A percentile compares a stretch with the other conserved stretches of the same genome.
These are phyloP conservation scores for Limnothrissa miodon DNA, from an alignment of 2,113 vertebrate species.

Conservation along the genomic window DNA sequence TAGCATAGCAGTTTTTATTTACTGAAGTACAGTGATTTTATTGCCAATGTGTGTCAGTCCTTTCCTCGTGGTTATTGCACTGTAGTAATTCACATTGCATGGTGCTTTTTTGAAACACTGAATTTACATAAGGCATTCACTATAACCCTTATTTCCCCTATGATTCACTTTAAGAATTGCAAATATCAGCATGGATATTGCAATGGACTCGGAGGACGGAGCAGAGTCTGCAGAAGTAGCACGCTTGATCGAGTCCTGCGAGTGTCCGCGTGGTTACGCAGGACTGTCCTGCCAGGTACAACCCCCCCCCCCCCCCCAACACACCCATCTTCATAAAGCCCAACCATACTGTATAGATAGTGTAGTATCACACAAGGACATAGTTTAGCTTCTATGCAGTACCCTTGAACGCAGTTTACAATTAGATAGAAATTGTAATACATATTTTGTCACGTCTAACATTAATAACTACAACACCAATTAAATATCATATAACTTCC, in stretches of 20 bases:
- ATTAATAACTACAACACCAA: no score
- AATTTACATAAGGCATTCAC: background rate
- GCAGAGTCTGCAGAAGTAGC: conserved; percentile 57
- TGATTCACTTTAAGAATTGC: conserved; percentile 75
- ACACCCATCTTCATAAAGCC: no score
- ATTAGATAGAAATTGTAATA: no score
- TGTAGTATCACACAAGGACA: background rate
- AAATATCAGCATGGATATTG: conserved; percentile 86
- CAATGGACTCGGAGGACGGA: conserved; percentile 65
- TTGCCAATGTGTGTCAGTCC: background rate
- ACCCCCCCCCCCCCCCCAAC: background rate
- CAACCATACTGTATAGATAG: background rate
- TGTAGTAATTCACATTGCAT: no score
- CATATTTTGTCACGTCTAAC: no score
- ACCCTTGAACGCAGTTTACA: no score
- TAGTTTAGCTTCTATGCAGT: no score
- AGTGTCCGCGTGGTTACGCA: conserved; percentile 82
- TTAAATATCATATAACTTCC: no score
- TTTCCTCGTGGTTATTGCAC: background rate
- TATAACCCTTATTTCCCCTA: background rate
- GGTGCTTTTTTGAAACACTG: no score
- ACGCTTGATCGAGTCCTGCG: conserved; percentile 79
- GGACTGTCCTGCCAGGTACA: conserved; percentile 94
- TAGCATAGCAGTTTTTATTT: background rate
- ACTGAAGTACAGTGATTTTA: background rate